Conservation (phyloP, 2,888 invertebrate species). For the Hydroisotoma schaefferi region DNA sequence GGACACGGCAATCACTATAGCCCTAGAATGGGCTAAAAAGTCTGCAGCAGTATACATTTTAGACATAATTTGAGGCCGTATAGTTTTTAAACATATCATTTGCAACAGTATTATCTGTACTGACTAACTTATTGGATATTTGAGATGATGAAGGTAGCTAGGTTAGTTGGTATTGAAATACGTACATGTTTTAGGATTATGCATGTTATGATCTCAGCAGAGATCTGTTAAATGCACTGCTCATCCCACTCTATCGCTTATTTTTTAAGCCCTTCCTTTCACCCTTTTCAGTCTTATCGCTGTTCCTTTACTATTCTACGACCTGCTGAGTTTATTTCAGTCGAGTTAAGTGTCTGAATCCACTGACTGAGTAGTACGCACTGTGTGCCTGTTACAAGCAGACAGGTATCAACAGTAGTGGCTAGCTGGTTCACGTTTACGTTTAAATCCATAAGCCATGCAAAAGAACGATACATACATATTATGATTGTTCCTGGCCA, state of each 20-base stretch:
- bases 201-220: not conserved
- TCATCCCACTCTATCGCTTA: constrained; percentile 3
- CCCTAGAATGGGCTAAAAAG: too few species aligned
- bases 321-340: constrained; percentile 1
- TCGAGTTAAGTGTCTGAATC: constrained; percentile 1
- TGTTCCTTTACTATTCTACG: not conserved
- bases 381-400: not conserved
- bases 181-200: too few species aligned
- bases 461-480: too few species aligned
- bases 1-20: too few species aligned
- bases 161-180: not conserved
- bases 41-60: too few species aligned
- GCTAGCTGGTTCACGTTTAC: not conserved
- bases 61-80: too few species aligned
- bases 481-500: not conserved
- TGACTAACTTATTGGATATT: not conserved
- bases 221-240: constrained; percentile 2
- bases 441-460: too few species aligned
- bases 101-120: not conserved
- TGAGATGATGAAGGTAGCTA: not conserved
- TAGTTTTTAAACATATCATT: too few species aligned
- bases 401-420: too few species aligned
- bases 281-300: constrained; percentile 6
- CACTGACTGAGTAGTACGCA: not conserved
- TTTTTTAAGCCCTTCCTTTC: constrained; percentile 15